Evolutionary conservation across 2,888 invertebrate genomes (phyloP), one percentile per base, ranked within the genome.

Genomic region (Eurois occulta): DNA sequence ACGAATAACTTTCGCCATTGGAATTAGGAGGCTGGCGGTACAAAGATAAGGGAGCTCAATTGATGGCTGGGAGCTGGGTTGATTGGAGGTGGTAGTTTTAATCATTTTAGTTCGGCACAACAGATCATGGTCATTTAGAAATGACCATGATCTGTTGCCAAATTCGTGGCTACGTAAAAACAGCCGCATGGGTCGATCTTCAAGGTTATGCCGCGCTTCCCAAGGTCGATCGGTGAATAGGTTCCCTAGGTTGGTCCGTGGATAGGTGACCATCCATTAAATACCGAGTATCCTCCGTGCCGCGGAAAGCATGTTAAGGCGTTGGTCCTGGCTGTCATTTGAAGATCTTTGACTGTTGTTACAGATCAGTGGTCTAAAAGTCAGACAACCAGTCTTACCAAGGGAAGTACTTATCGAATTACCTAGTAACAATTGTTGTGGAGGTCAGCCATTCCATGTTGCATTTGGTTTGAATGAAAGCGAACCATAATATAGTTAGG

Each of bases 1-100:
- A 72, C 41, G 74, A 73, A 83, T 87, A 85, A 82, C 72, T 87
- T 86, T 72, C 41, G 28, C 83, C 75, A 71, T 85, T 80, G 70
- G 86, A 64, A 76, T 87, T 83, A 78, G 70, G 70, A 65, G 73
- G 71, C 83, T 86, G 87, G 24, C 13, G 66, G 72, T 83, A 80
- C 70, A 72, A 41, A 80, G 85, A 86, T 86, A 86, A 79, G 75
- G 71, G 41, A 35, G 24, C 32, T 77, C 73, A 38, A 72, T 84
- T 87, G 76, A 35, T 69, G 43, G 24, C 46, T 3, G 1, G 21
- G 73, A 85, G 38, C 16, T 32, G 1, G 7, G 1, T 64, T 3
- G 13, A 43, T 32, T 35, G 69, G 85, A 82, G 58, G 77, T 46
- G 74, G 85, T 70, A 71, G n/a, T 60, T 75, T 65, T 80, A 52